Evolutionary conservation across 2,797 vertebrate species (phyloP).

Genomic region (Nothura maculosa): DNA sequence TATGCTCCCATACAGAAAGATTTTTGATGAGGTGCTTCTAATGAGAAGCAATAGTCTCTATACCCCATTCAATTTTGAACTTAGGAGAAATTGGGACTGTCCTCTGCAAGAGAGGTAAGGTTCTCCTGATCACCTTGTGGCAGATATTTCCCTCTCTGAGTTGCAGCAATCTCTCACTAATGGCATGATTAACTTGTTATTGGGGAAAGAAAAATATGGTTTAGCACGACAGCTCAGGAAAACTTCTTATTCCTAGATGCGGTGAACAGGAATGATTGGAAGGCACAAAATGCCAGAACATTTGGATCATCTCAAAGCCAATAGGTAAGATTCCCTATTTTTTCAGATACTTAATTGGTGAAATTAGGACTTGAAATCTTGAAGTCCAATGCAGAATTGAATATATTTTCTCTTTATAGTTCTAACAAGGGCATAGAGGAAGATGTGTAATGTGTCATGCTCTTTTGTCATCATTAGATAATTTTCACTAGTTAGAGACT

Average conservation of each 20-base stretch:
- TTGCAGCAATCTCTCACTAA: background rate
- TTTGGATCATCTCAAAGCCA: background rate
- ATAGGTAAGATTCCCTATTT: background rate
- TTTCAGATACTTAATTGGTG: background rate
- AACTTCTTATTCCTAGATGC: background rate
- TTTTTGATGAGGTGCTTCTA: background rate
- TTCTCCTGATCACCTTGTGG: background rate
- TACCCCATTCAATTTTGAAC: background rate
- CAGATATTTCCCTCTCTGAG: background rate
- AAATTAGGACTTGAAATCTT: background rate
- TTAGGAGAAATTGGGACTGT: accelerated
- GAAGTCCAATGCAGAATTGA: background rate
- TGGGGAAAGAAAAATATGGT: background rate
- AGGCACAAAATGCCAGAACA: background rate
- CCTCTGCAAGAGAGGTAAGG: background rate
- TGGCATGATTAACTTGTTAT: background rate
- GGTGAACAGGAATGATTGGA: background rate
- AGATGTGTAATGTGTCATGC: background rate
- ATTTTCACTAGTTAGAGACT: background rate
- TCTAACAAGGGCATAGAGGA: accelerated
- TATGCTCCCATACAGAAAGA: background rate
- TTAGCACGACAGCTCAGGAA: background rate
- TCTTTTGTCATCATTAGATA: background rate
- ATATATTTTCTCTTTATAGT: background rate
- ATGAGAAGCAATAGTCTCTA: background rate